Base-by-base conservation (phyloP, 2,797 vertebrate genomes). In the Ficedula albicollis region DNA sequence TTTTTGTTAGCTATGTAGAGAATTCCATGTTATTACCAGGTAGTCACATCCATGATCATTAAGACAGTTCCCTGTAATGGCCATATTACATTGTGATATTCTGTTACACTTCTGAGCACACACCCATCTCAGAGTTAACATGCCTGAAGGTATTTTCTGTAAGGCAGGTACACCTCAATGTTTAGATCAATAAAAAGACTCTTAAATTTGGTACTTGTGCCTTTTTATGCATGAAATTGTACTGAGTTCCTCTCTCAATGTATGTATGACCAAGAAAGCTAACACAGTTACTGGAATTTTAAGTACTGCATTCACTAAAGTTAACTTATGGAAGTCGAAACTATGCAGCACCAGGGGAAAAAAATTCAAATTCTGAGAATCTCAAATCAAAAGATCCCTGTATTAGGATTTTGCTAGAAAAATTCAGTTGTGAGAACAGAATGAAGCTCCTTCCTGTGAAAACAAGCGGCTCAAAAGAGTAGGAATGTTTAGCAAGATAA, bases 211-310 rank as follows among this genome's bases (percentile, higher is more conserved):
- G 38, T 81, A 46, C 84, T 92, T 94, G 59, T 96, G 79, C 36
- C 73, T 95, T 87, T 95, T 84, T 94, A 92, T 91, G 82, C 79
- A 88, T 95, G 89, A 87, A 95, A 95, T 94, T 67, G 41, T 74
- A n/a, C 70, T 22, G 54, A 84, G 63, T 78, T 84, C 84, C 72
- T 44, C 55, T 58, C 54, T 85, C 64, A 36, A 22, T 83, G 52
- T 52, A 38, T 13, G 44, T 75, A 64, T 75, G 87, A 80, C 51
- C 82, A 52, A 84, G 74, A 56, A 25, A 84, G 23, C 0, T 9
- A 92, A 66, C 36, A 55, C 48, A 52, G 69, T 63, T 43, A 15
- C 36, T 79, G 52, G 76, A 85, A 90, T 94, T 89, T 91, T 59
- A 96, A 93, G 87, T 59, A 55, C 39, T 76, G 19, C 55, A 39